Evolutionary conservation across 2,113 vertebrate species (phyloP), one percentile per base, ranked within the genome.

Genomic region (Urocitellus parryii): DNA sequence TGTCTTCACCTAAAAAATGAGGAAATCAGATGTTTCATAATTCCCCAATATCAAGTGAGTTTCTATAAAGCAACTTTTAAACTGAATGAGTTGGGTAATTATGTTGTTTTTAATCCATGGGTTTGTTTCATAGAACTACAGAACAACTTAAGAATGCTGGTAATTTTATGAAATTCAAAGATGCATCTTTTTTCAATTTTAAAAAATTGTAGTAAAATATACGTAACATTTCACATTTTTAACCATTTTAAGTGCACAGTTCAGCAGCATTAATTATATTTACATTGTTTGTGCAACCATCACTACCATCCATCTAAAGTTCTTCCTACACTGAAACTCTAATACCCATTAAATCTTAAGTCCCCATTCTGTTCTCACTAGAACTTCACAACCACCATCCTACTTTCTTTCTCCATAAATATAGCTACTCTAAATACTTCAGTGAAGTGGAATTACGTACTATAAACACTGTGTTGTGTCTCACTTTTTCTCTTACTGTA

Each of bases 101-200:
- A 86, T 63, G 13, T 61, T 56, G 48, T 83, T 56, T 93, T 83
- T 77, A 74, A 87, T 65, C 22, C 29, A 20, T 74, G 73, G 2
- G 0, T n/a, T 90, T 90, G 53, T n/a, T 70, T 24, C 51, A 37
- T 42, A 93, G 37, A 56, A 83, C 10, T 45, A 87, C 14, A 18
- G 27, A 92, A 80, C 11, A 90, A 80, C 14, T 70, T 10, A 91
- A 81, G 27, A 68, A 74, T 72, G 5, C 73, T 80, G 68, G 13
- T 78, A n/a, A 70, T 82, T 89, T 92, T 88, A 70, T 61, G 77
- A 84, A 95, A 83, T 24, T 48, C 7, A 74, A 83, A 95, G n/a
- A 79, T 53, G 51, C 2, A 70, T 53, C 11, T 48, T 68, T 39
- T 72, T 24, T 37, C 20, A 39, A 9, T 42, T 89, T 89, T 42